phyloP scores from a whole-genome alignment of 2,797 vertebrate species.

The Taenioides sp. region DNA sequence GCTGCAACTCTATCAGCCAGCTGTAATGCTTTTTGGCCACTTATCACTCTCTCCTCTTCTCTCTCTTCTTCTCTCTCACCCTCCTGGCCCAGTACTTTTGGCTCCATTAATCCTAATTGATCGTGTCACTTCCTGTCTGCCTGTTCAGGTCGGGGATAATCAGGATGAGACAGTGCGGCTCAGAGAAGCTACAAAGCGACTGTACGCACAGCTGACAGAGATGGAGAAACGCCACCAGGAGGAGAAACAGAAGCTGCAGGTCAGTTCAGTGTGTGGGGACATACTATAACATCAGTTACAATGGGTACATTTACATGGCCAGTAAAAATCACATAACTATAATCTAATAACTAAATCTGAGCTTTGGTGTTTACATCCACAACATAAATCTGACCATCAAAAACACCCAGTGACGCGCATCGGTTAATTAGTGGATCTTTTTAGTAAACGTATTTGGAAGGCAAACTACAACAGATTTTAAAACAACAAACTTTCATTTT shows the following conservation, averaged over 20 bases:
- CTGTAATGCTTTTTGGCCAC: conserved; percentile 6
- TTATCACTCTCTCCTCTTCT: conserved; percentile 16
- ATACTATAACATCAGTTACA: no score
- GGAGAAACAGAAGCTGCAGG: conserved; percentile 81
- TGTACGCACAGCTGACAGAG: conserved; percentile 82
- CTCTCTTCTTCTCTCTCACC: conserved; percentile 1
- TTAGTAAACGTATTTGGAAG: no score
- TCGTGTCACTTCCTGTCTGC: conserved; percentile 28
- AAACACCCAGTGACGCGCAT: no score
- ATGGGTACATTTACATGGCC: no score
- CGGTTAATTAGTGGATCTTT: no score
- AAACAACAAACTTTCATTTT: no score
- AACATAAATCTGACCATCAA: no score
- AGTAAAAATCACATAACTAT: no score
- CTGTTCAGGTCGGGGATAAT: conserved; percentile 55
- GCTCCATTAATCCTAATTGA: conserved; percentile 42
- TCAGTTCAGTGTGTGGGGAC: conserved; percentile 44
- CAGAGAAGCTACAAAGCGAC: conserved; percentile 70
- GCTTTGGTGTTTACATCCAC: no score
- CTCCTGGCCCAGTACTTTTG: conserved; percentile 20
- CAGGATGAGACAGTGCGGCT: conserved; percentile 72
- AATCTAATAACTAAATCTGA: no score
- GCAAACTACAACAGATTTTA: no score
- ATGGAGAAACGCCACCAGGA: conserved; percentile 80
- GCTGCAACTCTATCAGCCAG: not conserved